Evolutionary conservation across 2,888 invertebrate species (phyloP), one percentile per base, ranked within the genome.

Genomic region (Stegophylla sp.): DNA sequence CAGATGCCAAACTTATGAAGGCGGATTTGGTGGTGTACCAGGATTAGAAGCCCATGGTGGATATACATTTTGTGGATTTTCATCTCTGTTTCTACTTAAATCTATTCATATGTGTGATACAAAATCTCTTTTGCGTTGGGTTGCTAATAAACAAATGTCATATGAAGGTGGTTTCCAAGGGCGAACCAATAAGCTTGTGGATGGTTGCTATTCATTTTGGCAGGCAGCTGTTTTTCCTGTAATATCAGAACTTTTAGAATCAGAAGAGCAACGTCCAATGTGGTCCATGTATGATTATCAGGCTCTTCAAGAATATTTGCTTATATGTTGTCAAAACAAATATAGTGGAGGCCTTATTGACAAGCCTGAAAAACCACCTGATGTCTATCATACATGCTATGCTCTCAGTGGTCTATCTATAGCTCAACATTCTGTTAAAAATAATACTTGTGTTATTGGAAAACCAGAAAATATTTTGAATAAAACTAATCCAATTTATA

Each of bases 131-230:
- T 87, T 94, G 86, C 90, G 94, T 84, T 99, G 98, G 98, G 90
- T 93, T 83, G 92, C 92, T 0, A 93, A 94, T 85, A 91, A 94
- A 74, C 98, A 99, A 88, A 97, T 97, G 96, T 88, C 90, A 83
- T 91, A 92, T 83, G 98, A 98, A 88, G 98, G 98, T 45, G 99
- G 98, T 10, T 99, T 99, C 86, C 94, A 96, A 89, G 98, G 98
- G 0, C 90, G 98, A 85, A 97, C 98, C 1, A 98, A 99, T 87
- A 99, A 99, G 88, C 89, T 99, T 83, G 98, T 99, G 0, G 99
- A 99, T 89, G 95, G 95, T 3, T 99, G 99, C 87, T 99, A 99
- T 87, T 97, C 97, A 0, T 99, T 98, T 88, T 99, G 99, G 99
- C 97, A 97, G 88, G 97, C 97, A 43, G 97, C 94, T 72, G 91